Conservation (phyloP, 2,888 invertebrate genomes). For the Bimastos eiseni region DNA sequence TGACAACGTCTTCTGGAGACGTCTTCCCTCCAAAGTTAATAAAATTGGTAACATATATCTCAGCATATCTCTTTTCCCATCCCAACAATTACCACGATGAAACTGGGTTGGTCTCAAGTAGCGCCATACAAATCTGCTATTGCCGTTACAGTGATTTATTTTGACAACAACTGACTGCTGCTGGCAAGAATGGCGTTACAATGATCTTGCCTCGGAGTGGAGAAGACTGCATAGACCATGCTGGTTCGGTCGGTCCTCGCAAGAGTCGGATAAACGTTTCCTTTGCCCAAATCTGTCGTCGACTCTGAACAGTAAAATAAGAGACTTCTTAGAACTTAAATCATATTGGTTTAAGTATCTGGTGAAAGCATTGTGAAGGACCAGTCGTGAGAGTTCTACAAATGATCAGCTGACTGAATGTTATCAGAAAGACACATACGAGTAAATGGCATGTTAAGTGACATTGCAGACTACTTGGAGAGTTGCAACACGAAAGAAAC, state of each 20-base stretch:
- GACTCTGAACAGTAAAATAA: slow-evolving; percentile 73
- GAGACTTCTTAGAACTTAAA: no score
- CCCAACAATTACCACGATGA: no score
- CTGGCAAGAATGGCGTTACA: neutral
- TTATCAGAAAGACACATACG: no score
- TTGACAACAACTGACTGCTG: neutral
- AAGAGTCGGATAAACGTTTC: slow-evolving; percentile 72
- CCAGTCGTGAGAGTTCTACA: neutral
- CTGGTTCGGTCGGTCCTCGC: slow-evolving; percentile 64
- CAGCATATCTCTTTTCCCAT: no score
- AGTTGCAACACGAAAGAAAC: neutral
- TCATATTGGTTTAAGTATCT: no score
- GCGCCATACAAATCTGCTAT: no score
- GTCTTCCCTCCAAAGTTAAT: no score
- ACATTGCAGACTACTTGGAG: neutral
- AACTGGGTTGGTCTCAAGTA: no score
- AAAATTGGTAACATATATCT: no score
- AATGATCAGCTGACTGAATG: neutral
- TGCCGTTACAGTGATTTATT: no score
- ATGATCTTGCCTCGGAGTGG: slow-evolving; percentile 71
- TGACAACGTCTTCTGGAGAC: no score
- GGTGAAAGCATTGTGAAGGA: no score
- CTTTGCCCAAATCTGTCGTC: slow-evolving; percentile 82
- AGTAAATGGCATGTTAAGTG: neutral
- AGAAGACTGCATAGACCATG: slow-evolving; percentile 91